Percentiles rank a stretch among this genome's conserved stretches.
Conservation (phyloP, 1,140 invertebrate genomes). For the Neodiprion pinetum region DNA sequence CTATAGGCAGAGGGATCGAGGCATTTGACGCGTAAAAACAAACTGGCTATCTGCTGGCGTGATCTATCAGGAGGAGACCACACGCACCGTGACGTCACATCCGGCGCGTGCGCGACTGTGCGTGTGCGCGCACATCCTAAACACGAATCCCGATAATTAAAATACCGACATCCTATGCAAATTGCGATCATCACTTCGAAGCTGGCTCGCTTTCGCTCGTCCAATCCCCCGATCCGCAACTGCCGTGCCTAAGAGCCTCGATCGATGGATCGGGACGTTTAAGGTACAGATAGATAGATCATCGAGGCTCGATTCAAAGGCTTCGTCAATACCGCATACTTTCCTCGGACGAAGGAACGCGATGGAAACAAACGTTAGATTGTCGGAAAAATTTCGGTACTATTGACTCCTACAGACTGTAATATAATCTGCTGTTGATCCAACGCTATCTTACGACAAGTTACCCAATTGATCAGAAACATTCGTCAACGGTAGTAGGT, state of each 20-base stretch:
- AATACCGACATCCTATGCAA: constrained; percentile 24
- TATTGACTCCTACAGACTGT: too few species aligned
- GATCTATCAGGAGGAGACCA: constrained; percentile 21
- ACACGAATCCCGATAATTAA: constrained; percentile 27
- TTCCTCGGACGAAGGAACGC: background rate
- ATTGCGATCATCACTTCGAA: constrained; percentile 13
- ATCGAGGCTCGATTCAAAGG: background rate
- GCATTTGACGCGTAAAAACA: constrained; percentile 6
- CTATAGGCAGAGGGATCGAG: background rate
- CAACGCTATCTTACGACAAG: too few species aligned
- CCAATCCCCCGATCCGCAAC: background rate
- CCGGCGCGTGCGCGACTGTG: constrained; percentile 25
- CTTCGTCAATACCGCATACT: background rate
- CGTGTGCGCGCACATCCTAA: constrained; percentile 20
- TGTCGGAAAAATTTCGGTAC: too few species aligned
- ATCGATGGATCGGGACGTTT: background rate
- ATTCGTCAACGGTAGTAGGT: too few species aligned
- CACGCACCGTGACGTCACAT: constrained; percentile 31
- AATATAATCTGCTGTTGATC: too few species aligned
- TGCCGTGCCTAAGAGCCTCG: background rate
- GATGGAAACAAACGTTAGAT: background rate
- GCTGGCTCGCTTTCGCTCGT: constrained; percentile 14
- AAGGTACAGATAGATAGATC: background rate
- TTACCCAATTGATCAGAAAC: too few species aligned
- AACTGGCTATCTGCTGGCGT: background rate